Evolutionary conservation across 35 echinoderm and acorn worm genomes (phyloP), one percentile per base, ranked within the genome.

Genomic region (Heliocidaris erythrogramma): DNA sequence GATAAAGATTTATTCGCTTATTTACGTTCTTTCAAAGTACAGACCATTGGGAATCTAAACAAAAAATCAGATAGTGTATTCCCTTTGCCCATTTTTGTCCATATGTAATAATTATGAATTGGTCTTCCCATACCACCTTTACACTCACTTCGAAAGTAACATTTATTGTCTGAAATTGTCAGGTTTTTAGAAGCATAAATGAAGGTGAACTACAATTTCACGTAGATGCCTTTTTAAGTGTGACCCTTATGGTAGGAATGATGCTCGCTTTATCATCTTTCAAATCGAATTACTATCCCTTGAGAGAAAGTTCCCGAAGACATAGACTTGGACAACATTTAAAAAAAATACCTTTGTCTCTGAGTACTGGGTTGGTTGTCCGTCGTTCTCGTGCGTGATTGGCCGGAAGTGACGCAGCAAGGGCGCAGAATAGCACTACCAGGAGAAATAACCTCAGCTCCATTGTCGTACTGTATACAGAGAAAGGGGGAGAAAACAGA

Each of bases 381-480:
- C 91, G 16, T 92, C 91, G 47, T 59, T 92, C 91, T 59, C 91
- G 48, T 92, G 48, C 91, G 30, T 53, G 91, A 59, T 32, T 59
- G 91, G 91, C 91, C 47, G 91, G 91, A 92, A 92, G 91, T 50
- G 91, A 92, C 50, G 49, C 32, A n/a, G 91, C 91, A 18, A 92
- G 91, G 49, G 91, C 91, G 91, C 91, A 92, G 91, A 92, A 49
- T 13, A 92, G 91, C 47, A 59, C 91, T 27, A 92, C 91, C 31
- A 92, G 49, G 48, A 92, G 49, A 30, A 92, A 92, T 92, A 92
- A 48, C 91, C 91, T 92, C 17, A 92, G 91, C 48, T 92, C 91
- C 91, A 92, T 92, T n/a, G 91, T 59, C 50, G 91, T 92, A 92
- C 91, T 92, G 91, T 92, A 59, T 52, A 52, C n/a, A 5, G 9